Evolutionary conservation across 1,140 invertebrate genomes (phyloP).

Genomic region (Monochamus saltuarius): DNA sequence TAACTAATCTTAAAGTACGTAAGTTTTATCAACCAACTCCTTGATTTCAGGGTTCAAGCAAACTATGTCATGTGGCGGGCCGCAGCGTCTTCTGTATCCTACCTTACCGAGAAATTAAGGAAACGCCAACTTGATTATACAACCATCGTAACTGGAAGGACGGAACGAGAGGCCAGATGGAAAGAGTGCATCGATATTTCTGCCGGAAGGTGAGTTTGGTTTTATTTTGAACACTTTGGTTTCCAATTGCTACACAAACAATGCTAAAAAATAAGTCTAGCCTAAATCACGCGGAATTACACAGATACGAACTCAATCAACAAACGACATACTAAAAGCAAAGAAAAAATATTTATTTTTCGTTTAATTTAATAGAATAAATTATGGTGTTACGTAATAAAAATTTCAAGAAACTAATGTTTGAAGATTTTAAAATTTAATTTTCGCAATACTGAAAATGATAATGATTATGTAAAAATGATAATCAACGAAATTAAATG

Average conservation of each 20-base stretch:
- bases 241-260: too few species aligned
- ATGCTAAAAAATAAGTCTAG: too few species aligned
- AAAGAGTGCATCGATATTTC: constrained; percentile 59
- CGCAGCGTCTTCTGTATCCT: constrained; percentile 57
- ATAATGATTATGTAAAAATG: too few species aligned
- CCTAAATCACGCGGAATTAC: too few species aligned
- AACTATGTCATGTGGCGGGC: constrained; percentile 67
- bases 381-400: too few species aligned
- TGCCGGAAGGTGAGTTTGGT: constrained; percentile 47
- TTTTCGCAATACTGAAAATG: too few species aligned
- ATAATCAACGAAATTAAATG: too few species aligned
- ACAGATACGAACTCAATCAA: too few species aligned
- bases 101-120: constrained; percentile 58
- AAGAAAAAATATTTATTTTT: not conserved
- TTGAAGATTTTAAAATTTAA: too few species aligned
- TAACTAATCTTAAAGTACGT: too few species aligned
- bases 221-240: not conserved
- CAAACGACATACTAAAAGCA: too few species aligned
- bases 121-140: constrained; percentile 58
- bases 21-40: not conserved
- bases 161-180: constrained; percentile 58
- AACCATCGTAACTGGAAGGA: constrained; percentile 58
- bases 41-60: constrained; percentile 58
- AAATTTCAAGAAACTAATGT: too few species aligned
- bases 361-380: not conserved